Base-by-base conservation (phyloP, 64 coral and sea anemone genomes). In the Montipora efflorescens region DNA sequence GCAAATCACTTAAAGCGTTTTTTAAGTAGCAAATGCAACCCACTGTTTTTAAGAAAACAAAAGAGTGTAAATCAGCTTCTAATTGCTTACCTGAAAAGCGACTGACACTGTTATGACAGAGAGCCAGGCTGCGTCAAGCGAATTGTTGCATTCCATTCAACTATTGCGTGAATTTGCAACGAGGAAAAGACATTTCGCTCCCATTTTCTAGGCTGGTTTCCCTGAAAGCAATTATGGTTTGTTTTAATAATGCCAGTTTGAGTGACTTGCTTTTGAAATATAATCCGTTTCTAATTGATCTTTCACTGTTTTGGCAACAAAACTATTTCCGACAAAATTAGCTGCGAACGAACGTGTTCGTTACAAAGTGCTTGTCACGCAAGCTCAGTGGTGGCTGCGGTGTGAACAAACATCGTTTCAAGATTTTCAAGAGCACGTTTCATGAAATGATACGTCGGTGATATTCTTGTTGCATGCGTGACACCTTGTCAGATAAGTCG, bases 61-160 rank as follows among this genome's bases (percentile, higher is more conserved):
- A 53, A 59, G 19, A 82, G 61, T 61, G 52, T 44, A 82, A 46
- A 82, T 43, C 43, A 86, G 15, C 47, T 14, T 19, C 18, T 70
- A 86, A 72, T 72, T 72, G 82, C 82, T 59, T 64, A 86, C 82
- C 82, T 86, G 82, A 43, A 86, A 86, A 71, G 82, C 82, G 0
- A 86, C 66, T 47, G 68, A 49, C 18, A 72, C 19, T 45, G 82
- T 71, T 19, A 86, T 86, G 9, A 86, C 48, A 47, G 82, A 71
- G 2, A 86, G 82, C 82, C 82, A 86, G 4, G 82, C 82, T 5
- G 82, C 66, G 47, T 86, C 66, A 4, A 67, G 16, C 13, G 82
- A 47, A 86, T 10, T 86, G 45, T 64, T 28, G 82, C 82, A 86
- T 72, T 70, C 82, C 82, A 86, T 86, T 47, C 16, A 71, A 86